A percentile compares a stretch with the other conserved stretches of the same genome.
These are phyloP conservation scores for Temnothorax longispinosus DNA, from an alignment of 1,140 invertebrate genomes.

Conservation along the genomic window DNA sequence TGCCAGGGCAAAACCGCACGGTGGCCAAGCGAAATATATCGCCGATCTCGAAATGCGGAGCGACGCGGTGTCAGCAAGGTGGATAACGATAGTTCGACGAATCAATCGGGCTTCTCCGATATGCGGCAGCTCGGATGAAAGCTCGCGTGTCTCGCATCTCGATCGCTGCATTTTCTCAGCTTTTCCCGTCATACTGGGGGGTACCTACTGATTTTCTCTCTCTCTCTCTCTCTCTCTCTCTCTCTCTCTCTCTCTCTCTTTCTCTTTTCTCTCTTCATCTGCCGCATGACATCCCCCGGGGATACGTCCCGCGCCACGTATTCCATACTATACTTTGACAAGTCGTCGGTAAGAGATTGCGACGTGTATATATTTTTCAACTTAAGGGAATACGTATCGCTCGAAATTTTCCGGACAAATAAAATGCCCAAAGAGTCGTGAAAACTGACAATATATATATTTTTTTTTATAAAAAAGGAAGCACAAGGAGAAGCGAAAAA, in stretches of 20 bases:
- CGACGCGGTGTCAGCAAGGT: conserved; percentile 34
- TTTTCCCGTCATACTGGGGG: conserved; percentile 9
- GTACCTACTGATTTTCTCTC: background rate
- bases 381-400: conserved; percentile 51
- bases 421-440: conserved; percentile 1
- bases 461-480: background rate
- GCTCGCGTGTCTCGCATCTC: conserved; percentile 35
- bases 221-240: background rate
- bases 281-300: background rate
- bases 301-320: conserved; percentile 36
- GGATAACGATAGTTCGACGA: conserved; percentile 52
- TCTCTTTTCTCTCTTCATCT: conserved; percentile 1
- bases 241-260: background rate
- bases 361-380: conserved; percentile 60
- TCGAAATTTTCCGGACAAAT: conserved; percentile 31
- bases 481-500: background rate
- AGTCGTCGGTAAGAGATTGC: conserved; percentile 60
- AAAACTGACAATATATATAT: background rate
- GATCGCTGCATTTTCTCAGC: conserved; percentile 49
- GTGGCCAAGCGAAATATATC: conserved; percentile 8
- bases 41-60: conserved; percentile 32
- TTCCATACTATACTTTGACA: conserved; percentile 57
- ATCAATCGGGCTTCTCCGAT: conserved; percentile 42
- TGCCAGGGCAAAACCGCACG: conserved; percentile 30
- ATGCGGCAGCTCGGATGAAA: conserved; percentile 37